These are phyloP conservation scores for Cyclargus thomasi DNA, from an alignment of 1,140 invertebrate species.

Conservation along the genomic window DNA sequence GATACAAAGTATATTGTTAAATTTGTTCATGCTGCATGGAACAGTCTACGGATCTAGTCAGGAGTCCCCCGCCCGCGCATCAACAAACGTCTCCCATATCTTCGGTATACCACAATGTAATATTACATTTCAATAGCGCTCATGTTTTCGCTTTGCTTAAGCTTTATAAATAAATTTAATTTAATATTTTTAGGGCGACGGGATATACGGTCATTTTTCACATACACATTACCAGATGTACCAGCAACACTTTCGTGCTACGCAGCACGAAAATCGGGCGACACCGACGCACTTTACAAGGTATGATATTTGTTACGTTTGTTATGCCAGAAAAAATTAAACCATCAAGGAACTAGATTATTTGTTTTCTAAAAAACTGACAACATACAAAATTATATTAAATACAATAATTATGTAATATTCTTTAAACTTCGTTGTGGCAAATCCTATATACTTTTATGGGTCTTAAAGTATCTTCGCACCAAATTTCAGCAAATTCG, in stretches of 20 bases:
- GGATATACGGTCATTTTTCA: constrained; percentile 79
- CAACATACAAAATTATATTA: no score
- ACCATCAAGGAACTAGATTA: no score
- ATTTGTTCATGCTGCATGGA: constrained; percentile 63
- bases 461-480: no score
- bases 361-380: no score
- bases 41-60: constrained; percentile 66
- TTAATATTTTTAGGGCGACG: constrained; percentile 78
- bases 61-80: constrained; percentile 87
- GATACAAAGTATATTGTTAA: constrained; percentile 25
- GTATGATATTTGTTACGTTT: no score
- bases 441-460: no score
- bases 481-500: no score
- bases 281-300: constrained; percentile 72
- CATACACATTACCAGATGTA: constrained; percentile 87
- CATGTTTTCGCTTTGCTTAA: constrained; percentile 8
- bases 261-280: constrained; percentile 76
- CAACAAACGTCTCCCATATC: constrained; percentile 86
- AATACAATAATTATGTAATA: no score
- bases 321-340: no score
- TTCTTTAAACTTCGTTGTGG: no score
- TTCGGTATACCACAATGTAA: constrained; percentile 79
- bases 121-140: constrained; percentile 26
- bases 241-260: constrained; percentile 77
- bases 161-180: constrained; percentile 14